Evolutionary conservation across 1,140 invertebrate genomes (phyloP), one percentile per base, ranked within the genome.

Genomic region (Dryas iulia): DNA sequence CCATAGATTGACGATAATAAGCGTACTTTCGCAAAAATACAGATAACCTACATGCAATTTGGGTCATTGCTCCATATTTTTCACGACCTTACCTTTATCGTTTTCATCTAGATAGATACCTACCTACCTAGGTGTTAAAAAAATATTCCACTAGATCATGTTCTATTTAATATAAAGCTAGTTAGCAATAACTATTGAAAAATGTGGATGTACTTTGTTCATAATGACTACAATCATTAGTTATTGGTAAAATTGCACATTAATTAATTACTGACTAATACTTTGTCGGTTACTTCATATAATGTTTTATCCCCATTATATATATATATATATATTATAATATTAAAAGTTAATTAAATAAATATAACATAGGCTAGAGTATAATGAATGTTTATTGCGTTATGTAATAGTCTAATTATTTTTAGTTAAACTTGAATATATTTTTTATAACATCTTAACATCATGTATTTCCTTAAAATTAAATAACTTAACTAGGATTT

Each of bases 21-120:
- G 61, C 66, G 26, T 67, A 69, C 53, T 69, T 68, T 60, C 69
- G 58, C 69, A 54, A 69, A 66, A 70, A 66, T 28, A 60, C 59
- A 62, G 87, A 89, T 89, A 89, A 84, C 84, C 81, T 82, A 75
- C 80, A 85, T 84, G 73, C 57, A 78, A 90, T 86, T 81, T 87
- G 67, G 83, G 87, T 82, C 82, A 47, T 70, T 76, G 79, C 73
- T 76, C 79, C 66, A 81, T 80, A 81, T 84, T 80, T 70, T 69
- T 53, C 33, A 31, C 60, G 60, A 73, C 72, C 72, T 74, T 68
- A 58, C 52, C 62, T 69, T 69, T 73, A 73, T 72, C 63, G 62
- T 62, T 25, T 57, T 47, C 39, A 47, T 47, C 39, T 63, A 30
- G 53, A 14, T 18, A 56, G 59, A 39, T 39, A 69, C 18, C 26